Base-by-base conservation (phyloP, 2,113 vertebrate species). In the Chaetura pelagica region DNA sequence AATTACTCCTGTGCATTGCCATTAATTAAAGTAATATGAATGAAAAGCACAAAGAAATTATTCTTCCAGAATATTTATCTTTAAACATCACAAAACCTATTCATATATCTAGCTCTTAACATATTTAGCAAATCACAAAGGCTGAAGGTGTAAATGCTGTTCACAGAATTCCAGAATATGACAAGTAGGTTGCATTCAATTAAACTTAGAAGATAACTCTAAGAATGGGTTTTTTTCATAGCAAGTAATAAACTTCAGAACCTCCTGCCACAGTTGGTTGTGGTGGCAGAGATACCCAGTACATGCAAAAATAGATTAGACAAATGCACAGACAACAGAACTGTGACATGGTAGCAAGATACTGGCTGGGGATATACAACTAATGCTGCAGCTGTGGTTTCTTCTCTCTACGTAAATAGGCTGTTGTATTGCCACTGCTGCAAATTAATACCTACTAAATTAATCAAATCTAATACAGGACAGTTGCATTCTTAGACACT, bases 171-270 rank as follows among this genome's bases (percentile, higher is more conserved):
- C 12, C 21, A 40, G 15, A 40, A 40, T 19, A 15, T 5, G 79
- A 32, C 26, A 34, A 42, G 58, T 10, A 67, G 3, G 2, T 52
- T 16, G 1, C 6, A 38, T 63, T 92, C 27, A 55, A 7, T 35
- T 15, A 77, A 80, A n/a, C 5, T 55, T 63, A 14, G 27, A 32
- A 38, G 5, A 40, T 26, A 38, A 19, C 22, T 52, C 19, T 38
- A 32, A 89, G 2, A 55, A n/a, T 30, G 1, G 0, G 1, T 0
- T 5, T 46, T 62, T 58, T 51, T 12, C 20, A 38, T 18, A 76
- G 29, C 19, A 62, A 58, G 16, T 16, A 71, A 24, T 14, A 71
- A 89, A 26, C 9, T 71, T 76, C n/a, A 84, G 52, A 80, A 58
- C 15, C 5, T 79, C 42, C n/a, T 76, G 7, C 10, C 35, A 52